These are phyloP conservation scores for Osmerus mordax DNA, from an alignment of 2,113 vertebrate species.

Conservation along the genomic window DNA sequence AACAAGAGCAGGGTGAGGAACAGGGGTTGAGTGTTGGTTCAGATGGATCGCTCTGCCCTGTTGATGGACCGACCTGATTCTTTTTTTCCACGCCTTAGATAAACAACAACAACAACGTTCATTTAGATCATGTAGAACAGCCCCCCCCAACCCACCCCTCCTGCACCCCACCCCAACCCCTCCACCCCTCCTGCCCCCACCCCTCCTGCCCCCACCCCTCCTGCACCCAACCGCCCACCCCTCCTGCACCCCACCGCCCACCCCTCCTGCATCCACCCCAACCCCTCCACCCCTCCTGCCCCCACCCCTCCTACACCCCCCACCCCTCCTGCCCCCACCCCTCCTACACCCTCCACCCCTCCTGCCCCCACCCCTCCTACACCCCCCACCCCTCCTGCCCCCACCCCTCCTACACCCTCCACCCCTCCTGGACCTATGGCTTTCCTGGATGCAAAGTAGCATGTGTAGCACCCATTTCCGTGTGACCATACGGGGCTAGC, in stretches of 20 bases:
- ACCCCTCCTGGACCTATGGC: constrained; percentile 3
- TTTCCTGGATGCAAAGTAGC: constrained; percentile 17
- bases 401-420: neutral
- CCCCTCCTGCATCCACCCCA: neutral
- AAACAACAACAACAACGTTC: neutral
- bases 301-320: too few relatives aligned
- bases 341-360: neutral
- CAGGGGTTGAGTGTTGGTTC: neutral
- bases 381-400: constrained; percentile 7
- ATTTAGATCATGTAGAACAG: constrained; percentile 9
- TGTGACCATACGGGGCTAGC: constrained; percentile 32
- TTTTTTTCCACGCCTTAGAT: too few relatives aligned
- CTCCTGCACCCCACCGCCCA: too few relatives aligned
- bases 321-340: neutral
- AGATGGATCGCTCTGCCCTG: too few relatives aligned
- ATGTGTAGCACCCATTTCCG: constrained; percentile 31
- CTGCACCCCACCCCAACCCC: neutral
- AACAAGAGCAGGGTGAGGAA: constrained; percentile 22
- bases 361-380: neutral
- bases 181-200: neutral
- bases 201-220: neutral
- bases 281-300: neutral
- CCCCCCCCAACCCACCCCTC: neutral
- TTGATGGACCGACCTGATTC: too few relatives aligned
- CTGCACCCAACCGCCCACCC: too few relatives aligned